These are phyloP conservation scores for Geodia barretti DNA, from an alignment of 37 sponge, comb jelly and placozoan species.

Conservation along the genomic window DNA sequence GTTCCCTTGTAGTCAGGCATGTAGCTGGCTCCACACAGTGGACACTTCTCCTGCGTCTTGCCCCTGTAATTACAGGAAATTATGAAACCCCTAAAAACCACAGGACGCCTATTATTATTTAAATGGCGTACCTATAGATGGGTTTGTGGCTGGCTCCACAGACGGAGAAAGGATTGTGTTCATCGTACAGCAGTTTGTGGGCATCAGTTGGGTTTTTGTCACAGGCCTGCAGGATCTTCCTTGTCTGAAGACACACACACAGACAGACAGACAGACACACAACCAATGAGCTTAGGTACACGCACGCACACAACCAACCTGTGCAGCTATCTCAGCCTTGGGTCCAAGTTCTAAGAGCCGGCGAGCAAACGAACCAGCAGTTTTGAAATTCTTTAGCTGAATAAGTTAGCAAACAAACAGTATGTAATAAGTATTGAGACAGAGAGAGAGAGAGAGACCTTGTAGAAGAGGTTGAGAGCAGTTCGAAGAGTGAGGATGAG, in stretches of 20 bases:
- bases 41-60: conserved; percentile 90
- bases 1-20: conserved; percentile 85
- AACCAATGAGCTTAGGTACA: neutral
- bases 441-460: too few relatives aligned
- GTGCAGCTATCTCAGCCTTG: conserved; percentile 87
- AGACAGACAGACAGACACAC: neutral
- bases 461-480: conserved; percentile 92
- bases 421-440: too few relatives aligned
- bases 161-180: conserved; percentile 91
- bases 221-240: conserved; percentile 91
- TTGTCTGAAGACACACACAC: conserved; percentile 70
- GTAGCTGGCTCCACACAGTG: conserved; percentile 81
- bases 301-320: conserved; percentile 55
- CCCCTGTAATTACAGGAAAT: too few relatives aligned
- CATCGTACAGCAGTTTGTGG: conserved; percentile 92
- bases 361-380: conserved; percentile 90
- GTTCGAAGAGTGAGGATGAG: conserved; percentile 89
- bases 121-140: conserved; percentile 88
- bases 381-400: conserved; percentile 95
- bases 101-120: too few relatives aligned
- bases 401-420: too few relatives aligned
- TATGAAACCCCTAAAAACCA: too few relatives aligned
- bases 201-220: conserved; percentile 92
- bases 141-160: conserved; percentile 92
- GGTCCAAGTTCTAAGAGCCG: conserved; percentile 95